Base-by-base conservation (phyloP, 2,113 vertebrate genomes). In the Leucosticte australis region DNA sequence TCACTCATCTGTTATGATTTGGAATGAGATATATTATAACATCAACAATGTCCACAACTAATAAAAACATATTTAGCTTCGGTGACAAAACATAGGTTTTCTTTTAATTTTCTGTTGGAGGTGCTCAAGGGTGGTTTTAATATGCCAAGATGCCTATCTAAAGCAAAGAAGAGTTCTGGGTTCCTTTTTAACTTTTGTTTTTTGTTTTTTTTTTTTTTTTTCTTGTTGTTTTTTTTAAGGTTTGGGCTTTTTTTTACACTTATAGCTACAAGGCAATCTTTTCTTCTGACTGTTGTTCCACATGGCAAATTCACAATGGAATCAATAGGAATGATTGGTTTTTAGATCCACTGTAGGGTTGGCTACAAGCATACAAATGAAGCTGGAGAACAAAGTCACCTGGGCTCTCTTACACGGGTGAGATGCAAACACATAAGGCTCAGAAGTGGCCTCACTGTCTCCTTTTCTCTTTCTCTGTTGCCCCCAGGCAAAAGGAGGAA, bases 1-100 rank as follows among this genome's bases (percentile, higher is more conserved):
- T 92, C 83, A 65, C 55, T 97, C 79, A 77, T 91, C 91, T 92
- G 83, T 89, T 97, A 85, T 90, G 63, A 92, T 93, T 92, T 83
- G 76, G 91, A 95, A 87, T 18, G 15, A 84, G 64, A 73, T 77
- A 44, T 53, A 76, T 71, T 87, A 31, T 62, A 90, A 75, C 46
- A 83, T 37, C 63, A 94, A 52, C 42, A 91, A 47, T 89, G 57
- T 65, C 77, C 89, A 69, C n/a, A 87, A 60, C 41, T 55, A 78
- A 84, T 52, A 86, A 84, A 35, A 86, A 64, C 49, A 80, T 74
- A 77, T 89, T 83, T 80, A 60, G 33, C 68, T 62, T 78, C 0
- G 0, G 37, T 70, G 42, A 60, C 26, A 84, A 87, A 91, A 67
- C 11, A 1, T 28, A 90, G 22, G 5, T 44, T 68, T 91, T 80